Conservation (phyloP, 2,113 vertebrate genomes). For the Coracopsis vasa region DNA sequence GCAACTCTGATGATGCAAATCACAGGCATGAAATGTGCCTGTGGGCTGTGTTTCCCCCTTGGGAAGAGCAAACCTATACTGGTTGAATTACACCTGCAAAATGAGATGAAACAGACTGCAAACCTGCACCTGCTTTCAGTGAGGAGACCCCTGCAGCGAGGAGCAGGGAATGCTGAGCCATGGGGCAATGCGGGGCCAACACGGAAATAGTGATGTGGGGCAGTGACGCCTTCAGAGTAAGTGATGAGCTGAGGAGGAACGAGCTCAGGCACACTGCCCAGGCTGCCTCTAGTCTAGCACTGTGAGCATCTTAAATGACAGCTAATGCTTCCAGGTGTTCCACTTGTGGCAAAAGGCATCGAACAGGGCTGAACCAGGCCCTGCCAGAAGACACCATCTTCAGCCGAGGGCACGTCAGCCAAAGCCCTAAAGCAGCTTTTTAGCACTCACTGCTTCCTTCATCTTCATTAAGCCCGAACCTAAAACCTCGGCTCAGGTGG, state of each 20-base stretch:
- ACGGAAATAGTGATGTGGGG: rapidly evolving
- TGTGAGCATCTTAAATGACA: background rate
- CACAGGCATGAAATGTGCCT: background rate
- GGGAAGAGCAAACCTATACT: background rate
- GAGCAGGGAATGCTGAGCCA: background rate
- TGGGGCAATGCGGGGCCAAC: rapidly evolving
- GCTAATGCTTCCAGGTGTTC: background rate
- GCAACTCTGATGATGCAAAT: background rate
- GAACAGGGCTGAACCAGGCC: background rate
- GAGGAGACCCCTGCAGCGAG: background rate
- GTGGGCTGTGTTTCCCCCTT: background rate
- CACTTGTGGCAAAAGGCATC: background rate
- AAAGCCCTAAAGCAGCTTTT: background rate
- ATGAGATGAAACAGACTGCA: background rate
- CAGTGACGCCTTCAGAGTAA: background rate
- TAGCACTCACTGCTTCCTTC: background rate
- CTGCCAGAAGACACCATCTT: background rate
- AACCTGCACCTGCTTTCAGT: background rate
- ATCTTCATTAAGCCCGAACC: background rate
- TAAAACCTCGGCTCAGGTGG: background rate
- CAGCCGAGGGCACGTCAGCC: background rate
- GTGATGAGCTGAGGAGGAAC: background rate
- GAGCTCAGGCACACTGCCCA: background rate
- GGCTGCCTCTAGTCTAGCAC: background rate
- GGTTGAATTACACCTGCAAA: background rate